These are phyloP conservation scores for Tetheella fluctuosa DNA, from an alignment of 2,888 invertebrate species.

Conservation along the genomic window DNA sequence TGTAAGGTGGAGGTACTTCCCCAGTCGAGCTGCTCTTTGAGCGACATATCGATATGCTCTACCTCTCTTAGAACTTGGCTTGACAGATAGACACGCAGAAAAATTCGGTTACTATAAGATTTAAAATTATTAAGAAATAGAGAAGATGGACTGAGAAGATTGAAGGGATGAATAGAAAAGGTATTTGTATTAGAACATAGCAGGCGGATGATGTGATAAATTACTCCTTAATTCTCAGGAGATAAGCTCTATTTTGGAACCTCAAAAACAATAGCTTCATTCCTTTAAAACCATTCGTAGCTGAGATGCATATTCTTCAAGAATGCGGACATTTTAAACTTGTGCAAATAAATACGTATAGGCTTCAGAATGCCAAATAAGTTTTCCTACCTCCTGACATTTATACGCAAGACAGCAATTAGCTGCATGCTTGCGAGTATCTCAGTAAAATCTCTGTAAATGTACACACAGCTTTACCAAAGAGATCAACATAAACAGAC, in stretches of 20 bases:
- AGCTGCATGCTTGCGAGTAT: slow-evolving; percentile 11
- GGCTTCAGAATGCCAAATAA: background rate
- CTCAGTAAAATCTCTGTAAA: slow-evolving; percentile 7
- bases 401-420: slow-evolving; percentile 11
- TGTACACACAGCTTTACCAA: slow-evolving; percentile 5
- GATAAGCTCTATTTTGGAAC: background rate
- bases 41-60: too few relatives aligned
- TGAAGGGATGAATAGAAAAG: too few relatives aligned
- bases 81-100: too few relatives aligned
- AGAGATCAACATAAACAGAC: slow-evolving; percentile 25
- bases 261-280: background rate
- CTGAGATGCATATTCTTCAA: background rate
- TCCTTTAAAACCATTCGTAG: background rate
- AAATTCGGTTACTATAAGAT: too few relatives aligned
- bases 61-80: too few relatives aligned
- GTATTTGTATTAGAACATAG: too few relatives aligned
- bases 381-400: slow-evolving; percentile 11
- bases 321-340: slow-evolving; percentile 1
- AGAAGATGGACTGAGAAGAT: too few relatives aligned
- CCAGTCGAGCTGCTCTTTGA: too few relatives aligned
- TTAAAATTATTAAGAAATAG: too few relatives aligned
- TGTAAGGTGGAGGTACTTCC: too few relatives aligned
- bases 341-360: background rate
- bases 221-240: background rate
- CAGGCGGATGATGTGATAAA: too few relatives aligned